A percentile compares a stretch with the other conserved stretches of the same genome.
These are phyloP conservation scores for Limosa lapponica DNA, from an alignment of 2,797 vertebrate species.

Conservation along the genomic window DNA sequence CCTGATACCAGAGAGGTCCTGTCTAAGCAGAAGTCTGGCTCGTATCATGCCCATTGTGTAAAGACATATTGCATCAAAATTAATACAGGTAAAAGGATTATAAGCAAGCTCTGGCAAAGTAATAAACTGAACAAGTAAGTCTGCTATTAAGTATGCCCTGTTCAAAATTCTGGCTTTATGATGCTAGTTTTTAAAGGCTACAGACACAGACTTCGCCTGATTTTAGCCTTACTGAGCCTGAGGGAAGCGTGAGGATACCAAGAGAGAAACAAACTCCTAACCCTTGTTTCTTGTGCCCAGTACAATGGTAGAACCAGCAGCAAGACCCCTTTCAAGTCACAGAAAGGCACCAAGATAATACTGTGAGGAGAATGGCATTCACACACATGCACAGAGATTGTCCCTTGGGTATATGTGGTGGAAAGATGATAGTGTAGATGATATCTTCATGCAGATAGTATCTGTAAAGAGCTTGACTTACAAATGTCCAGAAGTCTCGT, in stretches of 20 bases:
- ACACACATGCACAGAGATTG: fast-evolving
- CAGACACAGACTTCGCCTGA: not conserved
- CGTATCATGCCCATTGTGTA: not conserved
- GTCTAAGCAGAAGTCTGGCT: not conserved
- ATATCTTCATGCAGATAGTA: not conserved
- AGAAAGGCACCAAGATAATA: fast-evolving
- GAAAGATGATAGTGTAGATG: no score
- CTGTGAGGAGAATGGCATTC: not conserved
- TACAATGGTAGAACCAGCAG: not conserved
- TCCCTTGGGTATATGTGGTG: fast-evolving
- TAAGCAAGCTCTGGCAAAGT: not conserved
- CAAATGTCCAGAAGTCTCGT: not conserved
- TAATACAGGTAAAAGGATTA: not conserved
- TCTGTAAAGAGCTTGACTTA: not conserved
- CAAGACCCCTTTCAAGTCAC: fast-evolving
- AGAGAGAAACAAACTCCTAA: not conserved
- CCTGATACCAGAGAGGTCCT: not conserved
- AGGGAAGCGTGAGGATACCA: not conserved
- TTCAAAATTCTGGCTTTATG: not conserved
- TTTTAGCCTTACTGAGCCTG: not conserved
- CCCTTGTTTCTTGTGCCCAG: fast-evolving
- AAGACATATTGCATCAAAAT: not conserved
- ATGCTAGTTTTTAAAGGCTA: not conserved
- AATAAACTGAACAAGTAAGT: not conserved
- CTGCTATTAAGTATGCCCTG: not conserved